phyloP scores from a whole-genome alignment of 2,113 vertebrate genomes.

The Pipa parva region DNA sequence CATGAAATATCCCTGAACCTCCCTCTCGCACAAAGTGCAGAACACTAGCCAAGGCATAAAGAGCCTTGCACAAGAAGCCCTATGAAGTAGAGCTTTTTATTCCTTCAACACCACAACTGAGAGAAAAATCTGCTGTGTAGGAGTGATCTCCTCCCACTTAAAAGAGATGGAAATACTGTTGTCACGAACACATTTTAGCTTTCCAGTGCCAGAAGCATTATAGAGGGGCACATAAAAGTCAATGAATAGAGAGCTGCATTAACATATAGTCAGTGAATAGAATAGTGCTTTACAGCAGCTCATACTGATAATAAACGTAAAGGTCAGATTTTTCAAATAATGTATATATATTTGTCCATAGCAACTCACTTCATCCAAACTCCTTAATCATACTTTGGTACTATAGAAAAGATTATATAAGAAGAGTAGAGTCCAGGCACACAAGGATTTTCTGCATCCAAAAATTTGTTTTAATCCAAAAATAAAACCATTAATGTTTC shows the following conservation, averaged over 20 bases:
- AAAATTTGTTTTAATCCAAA: too few relatives aligned
- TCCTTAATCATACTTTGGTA: too few relatives aligned
- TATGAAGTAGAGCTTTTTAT: conserved; percentile 60
- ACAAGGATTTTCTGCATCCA: too few relatives aligned
- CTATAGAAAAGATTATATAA: too few relatives aligned
- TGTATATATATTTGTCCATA: too few relatives aligned
- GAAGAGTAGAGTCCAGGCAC: too few relatives aligned
- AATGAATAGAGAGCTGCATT: conserved; percentile 17
- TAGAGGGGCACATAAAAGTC: conserved; percentile 44
- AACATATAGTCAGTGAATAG: neutral
- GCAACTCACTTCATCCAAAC: too few relatives aligned
- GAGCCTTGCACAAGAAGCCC: conserved; percentile 51
- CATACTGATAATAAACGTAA: neutral
- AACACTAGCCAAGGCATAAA: conserved; percentile 53
- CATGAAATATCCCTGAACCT: conserved; percentile 54
- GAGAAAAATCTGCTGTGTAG: conserved; percentile 66
- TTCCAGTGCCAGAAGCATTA: conserved; percentile 51
- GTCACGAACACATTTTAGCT: conserved; percentile 61
- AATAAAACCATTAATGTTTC: too few relatives aligned
- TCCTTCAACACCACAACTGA: conserved; percentile 71
- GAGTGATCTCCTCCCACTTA: conserved; percentile 63
- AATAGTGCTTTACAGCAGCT: conserved; percentile 32
- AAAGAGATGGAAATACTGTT: conserved; percentile 70
- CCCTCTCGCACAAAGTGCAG: conserved; percentile 51
- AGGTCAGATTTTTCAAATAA: neutral